Percentiles rank a stretch among this genome's conserved stretches.
Conservation (phyloP, 2,888 invertebrate genomes). For the Heliconius ethilla region DNA sequence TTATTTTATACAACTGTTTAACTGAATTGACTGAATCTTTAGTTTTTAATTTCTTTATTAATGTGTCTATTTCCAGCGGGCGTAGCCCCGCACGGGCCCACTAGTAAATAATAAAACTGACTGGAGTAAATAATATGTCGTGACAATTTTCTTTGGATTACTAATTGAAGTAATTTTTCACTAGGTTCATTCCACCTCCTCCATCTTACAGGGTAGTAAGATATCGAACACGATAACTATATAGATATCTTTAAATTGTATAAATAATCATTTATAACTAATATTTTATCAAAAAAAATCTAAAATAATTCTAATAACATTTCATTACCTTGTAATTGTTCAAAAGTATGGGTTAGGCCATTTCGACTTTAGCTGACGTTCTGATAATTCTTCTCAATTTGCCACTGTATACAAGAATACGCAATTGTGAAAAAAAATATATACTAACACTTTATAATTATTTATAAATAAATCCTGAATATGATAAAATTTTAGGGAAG, state of each 20-base stretch:
- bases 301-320: slow-evolving; percentile 9
- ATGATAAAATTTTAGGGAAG: neutral
- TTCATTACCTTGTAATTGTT: slow-evolving; percentile 16
- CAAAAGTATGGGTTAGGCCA: slow-evolving; percentile 14
- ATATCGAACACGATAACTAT: no score
- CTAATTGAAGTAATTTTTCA: no score
- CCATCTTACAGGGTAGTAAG: no score
- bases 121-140: no score
- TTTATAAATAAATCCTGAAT: neutral
- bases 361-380: slow-evolving; percentile 9
- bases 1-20: no score
- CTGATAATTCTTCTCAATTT: slow-evolving; percentile 18
- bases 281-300: neutral
- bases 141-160: no score
- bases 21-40: no score
- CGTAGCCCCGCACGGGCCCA: no score
- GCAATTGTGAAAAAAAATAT: slow-evolving; percentile 3
- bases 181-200: no score
- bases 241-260: neutral
- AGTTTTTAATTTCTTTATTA: no score
- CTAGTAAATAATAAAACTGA: no score
- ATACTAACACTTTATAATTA: neutral
- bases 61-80: no score
- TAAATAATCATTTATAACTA: neutral
- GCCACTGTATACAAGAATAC: slow-evolving; percentile 15